phyloP scores from a whole-genome alignment of 2,797 vertebrate genomes.

The Toxotes lorentzi region DNA sequence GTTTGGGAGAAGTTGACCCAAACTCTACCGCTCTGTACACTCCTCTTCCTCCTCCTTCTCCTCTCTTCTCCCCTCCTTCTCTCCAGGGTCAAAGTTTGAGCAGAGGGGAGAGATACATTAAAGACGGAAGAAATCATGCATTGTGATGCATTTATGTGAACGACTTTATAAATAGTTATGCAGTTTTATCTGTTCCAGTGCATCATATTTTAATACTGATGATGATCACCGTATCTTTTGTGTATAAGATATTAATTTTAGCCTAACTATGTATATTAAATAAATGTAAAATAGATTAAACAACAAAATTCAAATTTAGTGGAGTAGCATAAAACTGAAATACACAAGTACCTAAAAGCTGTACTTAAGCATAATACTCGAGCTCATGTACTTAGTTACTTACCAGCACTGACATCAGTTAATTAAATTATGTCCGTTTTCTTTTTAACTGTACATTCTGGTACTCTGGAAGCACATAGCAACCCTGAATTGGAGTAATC shows the following conservation, averaged over 20 bases:
- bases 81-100: neutral
- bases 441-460: too few relatives aligned
- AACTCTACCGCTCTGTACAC: constrained; percentile 27
- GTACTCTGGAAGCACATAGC: too few relatives aligned
- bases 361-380: neutral
- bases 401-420: neutral
- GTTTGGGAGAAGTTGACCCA: constrained; percentile 55
- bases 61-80: constrained; percentile 9
- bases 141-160: too few relatives aligned
- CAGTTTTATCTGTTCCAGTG: too few relatives aligned
- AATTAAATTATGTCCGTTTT: too few relatives aligned
- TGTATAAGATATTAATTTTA: too few relatives aligned
- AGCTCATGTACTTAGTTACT: neutral
- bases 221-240: too few relatives aligned
- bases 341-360: neutral
- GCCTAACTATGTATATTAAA: too few relatives aligned
- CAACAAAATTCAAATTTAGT: neutral
- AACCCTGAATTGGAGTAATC: neutral
- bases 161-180: too few relatives aligned
- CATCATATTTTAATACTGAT: too few relatives aligned
- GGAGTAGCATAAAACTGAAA: neutral
- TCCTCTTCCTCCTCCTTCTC: neutral
- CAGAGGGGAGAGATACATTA: neutral
- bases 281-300: too few relatives aligned
- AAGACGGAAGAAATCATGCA: neutral